phyloP scores from a whole-genome alignment of 2,797 vertebrate genomes.

The Tauraco hartlaubi region DNA sequence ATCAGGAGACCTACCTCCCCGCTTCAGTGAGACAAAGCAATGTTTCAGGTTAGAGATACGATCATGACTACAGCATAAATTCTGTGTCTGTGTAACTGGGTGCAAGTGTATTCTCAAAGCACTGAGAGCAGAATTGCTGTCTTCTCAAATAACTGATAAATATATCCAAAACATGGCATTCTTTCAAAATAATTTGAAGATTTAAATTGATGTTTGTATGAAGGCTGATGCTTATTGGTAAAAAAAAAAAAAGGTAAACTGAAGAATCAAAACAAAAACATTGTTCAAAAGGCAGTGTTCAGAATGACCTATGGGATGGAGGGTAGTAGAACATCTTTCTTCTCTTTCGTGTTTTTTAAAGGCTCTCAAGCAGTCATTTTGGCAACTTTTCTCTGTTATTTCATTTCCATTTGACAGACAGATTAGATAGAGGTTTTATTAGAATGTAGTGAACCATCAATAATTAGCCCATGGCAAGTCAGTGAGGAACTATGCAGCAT shows the following conservation, averaged over 20 bases:
- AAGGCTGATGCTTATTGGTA: background rate
- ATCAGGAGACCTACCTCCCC: background rate
- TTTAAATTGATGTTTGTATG: background rate
- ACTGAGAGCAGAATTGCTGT: background rate
- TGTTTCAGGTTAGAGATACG: background rate
- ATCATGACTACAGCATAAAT: background rate
- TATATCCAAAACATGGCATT: background rate
- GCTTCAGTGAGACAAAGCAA: constrained; percentile 1
- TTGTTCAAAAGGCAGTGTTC: background rate
- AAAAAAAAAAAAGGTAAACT: background rate
- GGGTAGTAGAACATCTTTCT: background rate
- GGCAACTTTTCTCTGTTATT: constrained; percentile 10
- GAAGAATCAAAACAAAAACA: background rate
- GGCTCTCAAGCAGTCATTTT: background rate
- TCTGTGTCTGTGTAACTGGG: background rate
- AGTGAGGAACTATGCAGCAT: background rate
- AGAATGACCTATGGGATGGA: background rate
- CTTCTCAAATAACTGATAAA: background rate
- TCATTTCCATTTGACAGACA: constrained; percentile 32
- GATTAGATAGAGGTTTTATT: constrained; percentile 44
- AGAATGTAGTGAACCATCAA: constrained; percentile 28
- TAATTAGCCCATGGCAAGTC: constrained; percentile 20
- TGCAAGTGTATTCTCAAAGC: background rate
- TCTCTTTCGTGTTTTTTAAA: background rate
- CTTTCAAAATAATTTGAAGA: background rate